Percentiles rank a stretch among this genome's conserved stretches.
Conservation (phyloP, 92 coral and sea anemone species). For the Heteractis magnifica region DNA sequence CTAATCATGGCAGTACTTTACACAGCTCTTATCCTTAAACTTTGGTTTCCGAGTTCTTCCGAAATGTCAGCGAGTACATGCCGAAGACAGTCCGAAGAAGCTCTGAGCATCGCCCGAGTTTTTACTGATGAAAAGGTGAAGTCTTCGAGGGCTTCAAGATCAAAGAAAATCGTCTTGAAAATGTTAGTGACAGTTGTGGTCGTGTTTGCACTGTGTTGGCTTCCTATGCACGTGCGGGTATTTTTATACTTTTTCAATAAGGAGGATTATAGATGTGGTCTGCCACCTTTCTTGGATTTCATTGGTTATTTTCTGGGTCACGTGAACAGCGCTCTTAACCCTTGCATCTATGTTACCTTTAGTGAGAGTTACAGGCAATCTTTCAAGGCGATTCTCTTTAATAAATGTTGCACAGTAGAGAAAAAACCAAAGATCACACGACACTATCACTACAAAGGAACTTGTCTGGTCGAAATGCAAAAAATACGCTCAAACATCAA, state of each 20-base stretch:
- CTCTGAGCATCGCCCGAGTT: constrained; percentile 32
- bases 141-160: constrained; percentile 15
- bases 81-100: constrained; percentile 55
- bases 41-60: constrained; percentile 49
- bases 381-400: constrained; percentile 26
- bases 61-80: constrained; percentile 18
- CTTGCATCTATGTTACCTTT: constrained; percentile 62
- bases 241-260: constrained; percentile 59
- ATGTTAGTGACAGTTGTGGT: constrained; percentile 52
- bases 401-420: background rate
- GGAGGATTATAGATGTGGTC: constrained; percentile 55
- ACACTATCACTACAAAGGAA: background rate
- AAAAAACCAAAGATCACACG: background rate
- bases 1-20: constrained; percentile 58
- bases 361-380: constrained; percentile 47
- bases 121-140: constrained; percentile 23
- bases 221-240: constrained; percentile 64
- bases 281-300: constrained; percentile 63
- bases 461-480: constrained; percentile 27
- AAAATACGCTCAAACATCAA: constrained; percentile 12
- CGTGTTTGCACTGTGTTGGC: constrained; percentile 73
- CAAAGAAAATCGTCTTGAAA: constrained; percentile 45
- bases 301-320: constrained; percentile 78
- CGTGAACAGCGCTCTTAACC: constrained; percentile 67
- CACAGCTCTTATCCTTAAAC: constrained; percentile 48